These are phyloP conservation scores for Entomobrya proxima DNA, from an alignment of 2,888 invertebrate genomes.

Conservation along the genomic window DNA sequence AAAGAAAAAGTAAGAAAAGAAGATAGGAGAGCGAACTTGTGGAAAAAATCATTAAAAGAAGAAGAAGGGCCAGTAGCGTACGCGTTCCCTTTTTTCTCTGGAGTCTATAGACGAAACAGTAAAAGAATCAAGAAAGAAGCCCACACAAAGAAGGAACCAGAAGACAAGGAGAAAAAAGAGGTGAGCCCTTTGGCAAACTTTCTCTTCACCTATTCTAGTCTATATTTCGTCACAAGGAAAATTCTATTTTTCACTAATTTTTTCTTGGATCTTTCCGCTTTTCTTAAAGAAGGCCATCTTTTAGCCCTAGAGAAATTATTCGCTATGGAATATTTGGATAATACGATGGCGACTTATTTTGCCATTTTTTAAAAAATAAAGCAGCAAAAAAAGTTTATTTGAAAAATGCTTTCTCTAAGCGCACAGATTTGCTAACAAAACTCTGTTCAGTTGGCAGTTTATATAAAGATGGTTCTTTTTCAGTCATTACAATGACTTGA, in stretches of 20 bases:
- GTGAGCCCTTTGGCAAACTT: constrained; percentile 67
- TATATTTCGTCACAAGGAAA: background rate
- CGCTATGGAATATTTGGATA: no score
- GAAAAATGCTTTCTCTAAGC: no score
- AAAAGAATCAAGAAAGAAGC: constrained; percentile 51
- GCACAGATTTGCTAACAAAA: no score
- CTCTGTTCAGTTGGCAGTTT: no score
- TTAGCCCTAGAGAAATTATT: background rate
- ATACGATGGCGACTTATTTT: no score
- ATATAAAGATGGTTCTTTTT: no score
- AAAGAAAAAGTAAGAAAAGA: constrained; percentile 24
- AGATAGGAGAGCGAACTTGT: constrained; percentile 40
- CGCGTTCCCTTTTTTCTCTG: constrained; percentile 22
- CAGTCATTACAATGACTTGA: no score
- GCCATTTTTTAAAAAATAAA: no score
- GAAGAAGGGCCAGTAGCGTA: constrained; percentile 42
- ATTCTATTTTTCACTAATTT: background rate
- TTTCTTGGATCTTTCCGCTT: background rate
- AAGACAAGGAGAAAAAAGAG: constrained; percentile 36
- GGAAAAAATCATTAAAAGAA: constrained; percentile 57
- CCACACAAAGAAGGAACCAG: constrained; percentile 7
- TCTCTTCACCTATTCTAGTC: constrained; percentile 44
- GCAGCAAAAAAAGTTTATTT: no score
- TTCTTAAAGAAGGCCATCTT: background rate
- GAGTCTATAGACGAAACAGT: constrained; percentile 41